These are phyloP conservation scores for Drosophila greeni DNA, from an alignment of 2,888 invertebrate genomes.

Conservation along the genomic window DNA sequence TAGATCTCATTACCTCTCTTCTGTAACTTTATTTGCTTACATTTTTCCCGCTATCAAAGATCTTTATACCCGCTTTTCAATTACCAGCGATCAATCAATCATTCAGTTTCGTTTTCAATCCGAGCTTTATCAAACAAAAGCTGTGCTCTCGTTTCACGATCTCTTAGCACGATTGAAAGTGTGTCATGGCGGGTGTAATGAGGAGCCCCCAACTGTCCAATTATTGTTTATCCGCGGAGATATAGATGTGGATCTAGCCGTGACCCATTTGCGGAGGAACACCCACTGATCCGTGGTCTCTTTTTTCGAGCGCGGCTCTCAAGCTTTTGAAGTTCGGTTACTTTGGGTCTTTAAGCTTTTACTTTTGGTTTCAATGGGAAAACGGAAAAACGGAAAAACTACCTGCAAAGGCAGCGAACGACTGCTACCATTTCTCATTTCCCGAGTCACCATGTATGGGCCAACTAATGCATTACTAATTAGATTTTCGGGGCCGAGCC, in stretches of 20 bases:
- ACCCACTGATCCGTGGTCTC: constrained; percentile 60
- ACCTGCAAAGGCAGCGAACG: not conserved
- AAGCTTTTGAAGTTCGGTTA: constrained; percentile 45
- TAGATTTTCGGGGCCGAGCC: constrained; percentile 47
- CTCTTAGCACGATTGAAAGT: constrained; percentile 50
- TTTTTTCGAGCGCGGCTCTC: constrained; percentile 39
- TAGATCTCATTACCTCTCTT: constrained; percentile 25
- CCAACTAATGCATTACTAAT: constrained; percentile 53
- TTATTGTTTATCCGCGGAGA: constrained; percentile 18
- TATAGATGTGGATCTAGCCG: constrained; percentile 46
- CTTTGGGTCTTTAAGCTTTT: constrained; percentile 33
- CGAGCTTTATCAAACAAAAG: constrained; percentile 29
- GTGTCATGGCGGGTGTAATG: constrained; percentile 66
- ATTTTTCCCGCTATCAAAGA: constrained; percentile 17
- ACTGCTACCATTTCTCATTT: constrained; percentile 36
- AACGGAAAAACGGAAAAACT: constrained; percentile 18
- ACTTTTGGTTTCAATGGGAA: constrained; percentile 45
- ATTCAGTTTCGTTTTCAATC: constrained; percentile 36
- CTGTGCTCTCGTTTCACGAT: constrained; percentile 39
- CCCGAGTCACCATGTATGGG: constrained; percentile 34
- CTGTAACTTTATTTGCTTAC: constrained; percentile 12
- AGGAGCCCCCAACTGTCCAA: constrained; percentile 40
- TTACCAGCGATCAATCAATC: constrained; percentile 38
- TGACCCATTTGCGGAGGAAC: constrained; percentile 62
- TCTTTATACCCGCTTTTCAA: constrained; percentile 31